Percentiles rank a stretch among this genome's conserved stretches.
Evolutionary conservation across 2,113 vertebrate species (phyloP).

Genomic region (Tragelaphus scriptus): DNA sequence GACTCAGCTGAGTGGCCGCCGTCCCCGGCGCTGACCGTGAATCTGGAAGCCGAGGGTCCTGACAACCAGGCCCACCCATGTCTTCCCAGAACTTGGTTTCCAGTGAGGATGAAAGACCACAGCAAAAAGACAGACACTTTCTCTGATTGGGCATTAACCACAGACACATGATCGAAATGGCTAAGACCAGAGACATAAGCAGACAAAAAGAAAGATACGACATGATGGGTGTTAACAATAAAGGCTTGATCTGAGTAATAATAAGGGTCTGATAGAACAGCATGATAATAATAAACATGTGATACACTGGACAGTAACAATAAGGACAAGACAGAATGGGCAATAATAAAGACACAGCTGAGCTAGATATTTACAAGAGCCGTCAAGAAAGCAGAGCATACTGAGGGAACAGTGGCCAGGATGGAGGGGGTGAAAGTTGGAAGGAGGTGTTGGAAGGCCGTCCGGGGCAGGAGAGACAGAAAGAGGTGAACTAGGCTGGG

Average conservation of each 20-base stretch:
- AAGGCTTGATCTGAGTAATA: no score
- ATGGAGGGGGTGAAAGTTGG: neutral
- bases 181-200: neutral
- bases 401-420: neutral
- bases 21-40: fast-evolving
- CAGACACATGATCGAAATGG: neutral
- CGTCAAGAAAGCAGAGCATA: fast-evolving
- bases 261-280: neutral
- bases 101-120: neutral
- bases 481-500: neutral
- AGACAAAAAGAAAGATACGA: fast-evolving
- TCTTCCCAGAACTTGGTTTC: no score
- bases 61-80: neutral
- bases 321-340: neutral
- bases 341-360: no score
- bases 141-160: no score
- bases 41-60: neutral
- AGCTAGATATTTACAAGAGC: no score
- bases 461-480: neutral
- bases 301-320: fast-evolving
- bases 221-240: fast-evolving
- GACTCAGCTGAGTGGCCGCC: neutral
- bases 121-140: no score
- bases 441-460: neutral
- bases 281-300: no score